Percentiles rank a stretch among this genome's conserved stretches.
Conservation (phyloP, 1,140 invertebrate species). For the Oryctes rhinoceros region DNA sequence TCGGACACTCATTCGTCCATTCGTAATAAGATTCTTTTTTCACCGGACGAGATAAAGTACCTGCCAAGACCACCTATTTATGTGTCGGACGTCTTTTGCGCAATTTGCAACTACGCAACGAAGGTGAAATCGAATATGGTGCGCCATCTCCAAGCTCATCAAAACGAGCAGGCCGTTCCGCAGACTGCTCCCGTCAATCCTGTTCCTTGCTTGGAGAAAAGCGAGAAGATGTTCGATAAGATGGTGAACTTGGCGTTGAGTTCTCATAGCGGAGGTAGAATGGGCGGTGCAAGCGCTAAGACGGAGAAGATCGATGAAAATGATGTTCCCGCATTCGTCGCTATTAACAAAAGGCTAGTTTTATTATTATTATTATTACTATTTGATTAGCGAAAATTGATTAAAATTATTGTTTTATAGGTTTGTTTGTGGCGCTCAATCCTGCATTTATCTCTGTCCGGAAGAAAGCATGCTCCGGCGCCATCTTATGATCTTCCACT, state of each 20-base stretch:
- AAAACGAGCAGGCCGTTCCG: constrained; percentile 67
- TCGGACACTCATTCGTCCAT: background rate
- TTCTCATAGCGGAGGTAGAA: constrained; percentile 63
- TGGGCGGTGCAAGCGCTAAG: background rate
- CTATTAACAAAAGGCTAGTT: constrained; percentile 64
- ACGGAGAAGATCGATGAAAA: constrained; percentile 43
- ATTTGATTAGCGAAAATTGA: background rate
- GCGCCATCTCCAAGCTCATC: constrained; percentile 75
- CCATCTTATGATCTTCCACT: constrained; percentile 77
- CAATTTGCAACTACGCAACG: constrained; percentile 72
- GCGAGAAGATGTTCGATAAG: constrained; percentile 83
- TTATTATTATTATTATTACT: too few species aligned
- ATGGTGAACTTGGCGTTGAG: constrained; percentile 83
- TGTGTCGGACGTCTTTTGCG: constrained; percentile 69
- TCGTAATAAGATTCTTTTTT: background rate
- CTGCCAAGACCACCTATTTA: constrained; percentile 74
- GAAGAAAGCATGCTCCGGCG: constrained; percentile 74
- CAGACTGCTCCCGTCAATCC: constrained; percentile 77
- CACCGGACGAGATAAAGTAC: constrained; percentile 69
- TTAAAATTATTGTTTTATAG: constrained; percentile 50
- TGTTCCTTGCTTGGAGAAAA: constrained; percentile 78
- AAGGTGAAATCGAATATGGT: constrained; percentile 76
- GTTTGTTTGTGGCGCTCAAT: constrained; percentile 74
- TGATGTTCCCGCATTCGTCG: constrained; percentile 70
- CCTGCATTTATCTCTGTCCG: constrained; percentile 76